These are phyloP conservation scores for Labeo rohita DNA, from an alignment of 2,113 vertebrate genomes.

Conservation along the genomic window DNA sequence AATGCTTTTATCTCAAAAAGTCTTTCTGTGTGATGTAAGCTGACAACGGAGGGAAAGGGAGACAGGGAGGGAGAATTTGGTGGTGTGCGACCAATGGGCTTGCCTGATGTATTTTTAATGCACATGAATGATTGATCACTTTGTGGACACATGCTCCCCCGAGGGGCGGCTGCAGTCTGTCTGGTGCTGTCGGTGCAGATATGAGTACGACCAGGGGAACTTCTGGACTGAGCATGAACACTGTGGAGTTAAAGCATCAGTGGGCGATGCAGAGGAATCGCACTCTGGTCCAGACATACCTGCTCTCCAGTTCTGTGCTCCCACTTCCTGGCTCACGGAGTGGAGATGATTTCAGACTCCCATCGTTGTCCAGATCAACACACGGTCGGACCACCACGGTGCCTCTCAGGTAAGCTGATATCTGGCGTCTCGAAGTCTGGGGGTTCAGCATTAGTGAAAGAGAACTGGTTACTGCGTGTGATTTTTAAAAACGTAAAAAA, in stretches of 20 bases:
- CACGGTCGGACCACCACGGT: constrained; percentile 53
- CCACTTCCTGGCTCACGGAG: constrained; percentile 35
- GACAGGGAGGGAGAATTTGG: constrained; percentile 36
- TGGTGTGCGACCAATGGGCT: constrained; percentile 63
- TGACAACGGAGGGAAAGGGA: constrained; percentile 59
- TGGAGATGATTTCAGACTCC: constrained; percentile 64
- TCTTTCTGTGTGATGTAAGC: constrained; percentile 62
- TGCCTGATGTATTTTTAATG: constrained; percentile 72
- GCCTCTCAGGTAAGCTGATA: constrained; percentile 66
- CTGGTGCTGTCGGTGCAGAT: constrained; percentile 20
- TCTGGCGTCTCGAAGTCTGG: background rate
- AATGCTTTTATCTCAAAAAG: background rate
- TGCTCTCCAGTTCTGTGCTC: constrained; percentile 51
- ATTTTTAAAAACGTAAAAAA: no score
- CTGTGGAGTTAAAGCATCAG: constrained; percentile 44
- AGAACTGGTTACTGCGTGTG: background rate
- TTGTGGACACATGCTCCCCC: constrained; percentile 53
- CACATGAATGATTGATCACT: constrained; percentile 70
- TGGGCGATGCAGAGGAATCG: constrained; percentile 49
- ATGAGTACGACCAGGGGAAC: constrained; percentile 61
- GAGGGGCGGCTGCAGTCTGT: constrained; percentile 8
- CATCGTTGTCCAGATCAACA: constrained; percentile 57
- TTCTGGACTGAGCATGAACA: constrained; percentile 55
- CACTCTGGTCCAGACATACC: constrained; percentile 51
- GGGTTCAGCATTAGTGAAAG: background rate